These are phyloP conservation scores for Holothuria glaberrima DNA, from an alignment of 35 echinoderm and acorn worm species.

Conservation along the genomic window DNA sequence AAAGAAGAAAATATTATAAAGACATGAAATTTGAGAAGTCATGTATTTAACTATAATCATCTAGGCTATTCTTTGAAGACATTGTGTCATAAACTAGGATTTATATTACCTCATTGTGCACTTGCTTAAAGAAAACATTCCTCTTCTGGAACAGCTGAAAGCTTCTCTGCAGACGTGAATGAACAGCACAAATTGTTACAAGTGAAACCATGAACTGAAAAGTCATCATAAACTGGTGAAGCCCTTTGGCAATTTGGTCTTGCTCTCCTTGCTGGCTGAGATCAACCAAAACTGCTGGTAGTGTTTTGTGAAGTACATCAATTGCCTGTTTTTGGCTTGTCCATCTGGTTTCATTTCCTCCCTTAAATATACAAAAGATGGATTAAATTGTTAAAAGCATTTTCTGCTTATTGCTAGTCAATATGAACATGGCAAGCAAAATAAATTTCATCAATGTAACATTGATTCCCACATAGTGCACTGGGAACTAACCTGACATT, in stretches of 20 bases:
- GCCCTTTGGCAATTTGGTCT: neutral
- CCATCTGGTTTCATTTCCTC: slow-evolving; percentile 2
- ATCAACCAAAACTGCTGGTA: slow-evolving; percentile 2
- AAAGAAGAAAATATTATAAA: neutral
- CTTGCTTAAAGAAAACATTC: neutral
- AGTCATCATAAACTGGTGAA: neutral
- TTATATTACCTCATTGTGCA: neutral
- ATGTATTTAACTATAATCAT: neutral
- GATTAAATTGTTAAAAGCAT: neutral
- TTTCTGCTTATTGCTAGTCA: neutral
- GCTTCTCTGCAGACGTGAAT: neutral
- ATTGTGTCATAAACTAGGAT: neutral
- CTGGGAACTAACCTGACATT: neutral
- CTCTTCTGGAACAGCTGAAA: neutral
- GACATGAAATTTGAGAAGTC: neutral
- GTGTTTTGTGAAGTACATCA: slow-evolving; percentile 1
- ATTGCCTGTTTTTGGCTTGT: neutral
- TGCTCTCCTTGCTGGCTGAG: neutral
- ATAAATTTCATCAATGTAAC: neutral
- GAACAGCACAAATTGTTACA: neutral
- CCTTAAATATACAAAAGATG: neutral
- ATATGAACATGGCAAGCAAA: neutral
- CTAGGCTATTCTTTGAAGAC: neutral
- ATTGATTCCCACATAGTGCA: neutral
- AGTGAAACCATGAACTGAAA: neutral